These are phyloP conservation scores for Amblyjoppa fuscipennis DNA, from an alignment of 2,888 invertebrate genomes.

Conservation along the genomic window DNA sequence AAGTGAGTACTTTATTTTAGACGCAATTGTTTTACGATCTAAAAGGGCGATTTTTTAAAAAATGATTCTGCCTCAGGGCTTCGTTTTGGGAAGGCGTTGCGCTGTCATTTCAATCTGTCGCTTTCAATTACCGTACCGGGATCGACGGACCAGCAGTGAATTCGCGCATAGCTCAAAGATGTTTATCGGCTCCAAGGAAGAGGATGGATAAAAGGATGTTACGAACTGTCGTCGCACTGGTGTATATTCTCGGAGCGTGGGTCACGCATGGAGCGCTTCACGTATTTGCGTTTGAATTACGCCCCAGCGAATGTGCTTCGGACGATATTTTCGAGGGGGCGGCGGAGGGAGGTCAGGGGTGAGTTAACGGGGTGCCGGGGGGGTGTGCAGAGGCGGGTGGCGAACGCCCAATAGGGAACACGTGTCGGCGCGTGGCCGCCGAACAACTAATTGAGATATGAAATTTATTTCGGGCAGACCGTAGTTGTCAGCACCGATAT, in stretches of 20 bases:
- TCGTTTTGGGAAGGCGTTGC: background rate
- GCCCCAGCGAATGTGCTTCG: constrained; percentile 64
- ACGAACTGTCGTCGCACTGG: constrained; percentile 33
- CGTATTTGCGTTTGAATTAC: constrained; percentile 82
- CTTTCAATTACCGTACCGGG: constrained; percentile 62
- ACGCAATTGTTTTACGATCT: no score
- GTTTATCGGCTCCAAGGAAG: constrained; percentile 69
- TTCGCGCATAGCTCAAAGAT: constrained; percentile 64
- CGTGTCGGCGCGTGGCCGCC: constrained; percentile 82
- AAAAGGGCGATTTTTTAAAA: background rate
- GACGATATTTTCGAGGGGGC: constrained; percentile 49
- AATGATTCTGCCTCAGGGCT: background rate
- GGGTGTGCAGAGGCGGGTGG: constrained; percentile 49
- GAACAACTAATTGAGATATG: constrained; percentile 84
- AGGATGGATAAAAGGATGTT: constrained; percentile 63
- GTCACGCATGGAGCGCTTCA: constrained; percentile 71
- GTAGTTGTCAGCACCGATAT: constrained; percentile 78
- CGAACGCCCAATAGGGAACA: constrained; percentile 73
- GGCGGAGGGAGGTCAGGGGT: constrained; percentile 59
- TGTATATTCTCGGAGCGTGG: constrained; percentile 23
- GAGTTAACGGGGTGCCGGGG: constrained; percentile 49
- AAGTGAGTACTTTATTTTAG: no score
- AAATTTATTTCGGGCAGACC: constrained; percentile 82
- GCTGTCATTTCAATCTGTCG: constrained; percentile 67
- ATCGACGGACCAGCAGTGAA: constrained; percentile 26